A percentile compares a stretch with the other conserved stretches of the same genome.
Evolutionary conservation across 2,888 invertebrate species (phyloP).

Genomic region (Tubiluchus corallicola): DNA sequence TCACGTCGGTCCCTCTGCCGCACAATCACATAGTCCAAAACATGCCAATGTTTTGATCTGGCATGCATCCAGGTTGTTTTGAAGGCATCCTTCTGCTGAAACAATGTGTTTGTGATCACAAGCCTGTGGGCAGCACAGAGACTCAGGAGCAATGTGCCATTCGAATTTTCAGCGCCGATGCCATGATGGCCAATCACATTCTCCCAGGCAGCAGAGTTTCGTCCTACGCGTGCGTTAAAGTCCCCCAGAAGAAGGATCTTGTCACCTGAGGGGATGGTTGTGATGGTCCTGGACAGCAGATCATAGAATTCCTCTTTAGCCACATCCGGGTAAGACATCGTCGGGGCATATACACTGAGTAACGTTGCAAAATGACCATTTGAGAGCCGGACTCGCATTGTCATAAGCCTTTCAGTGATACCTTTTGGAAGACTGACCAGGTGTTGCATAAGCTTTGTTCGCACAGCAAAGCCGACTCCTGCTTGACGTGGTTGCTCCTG

Average conservation of each 20-base stretch:
- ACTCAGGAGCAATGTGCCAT: conserved; percentile 4
- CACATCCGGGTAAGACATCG: neutral
- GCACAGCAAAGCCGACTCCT: conserved; percentile 7
- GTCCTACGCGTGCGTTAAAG: conserved; percentile 11
- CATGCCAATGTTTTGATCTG: too few relatives aligned
- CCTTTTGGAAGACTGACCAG: neutral
- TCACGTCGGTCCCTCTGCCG: too few relatives aligned
- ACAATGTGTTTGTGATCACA: conserved; percentile 9
- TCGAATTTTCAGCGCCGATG: conserved; percentile 6
- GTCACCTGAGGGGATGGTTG: neutral
- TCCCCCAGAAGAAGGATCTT: conserved; percentile 9
- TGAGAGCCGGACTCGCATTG: conserved; percentile 8
- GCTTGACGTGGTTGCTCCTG: conserved; percentile 8
- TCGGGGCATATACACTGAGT: too few relatives aligned
- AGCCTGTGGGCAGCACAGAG: neutral
- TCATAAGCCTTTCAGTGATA: conserved; percentile 8
- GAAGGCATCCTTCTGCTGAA: neutral
- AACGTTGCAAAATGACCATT: too few relatives aligned
- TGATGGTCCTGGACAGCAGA: neutral
- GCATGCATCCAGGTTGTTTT: too few relatives aligned
- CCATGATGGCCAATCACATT: conserved; percentile 9
- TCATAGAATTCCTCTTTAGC: conserved; percentile 1
- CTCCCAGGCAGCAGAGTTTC: conserved; percentile 8
- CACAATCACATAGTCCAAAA: too few relatives aligned
- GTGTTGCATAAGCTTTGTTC: too few relatives aligned